phyloP scores from a whole-genome alignment of 23 tunicate species.

The Oikopleura dioica region DNA sequence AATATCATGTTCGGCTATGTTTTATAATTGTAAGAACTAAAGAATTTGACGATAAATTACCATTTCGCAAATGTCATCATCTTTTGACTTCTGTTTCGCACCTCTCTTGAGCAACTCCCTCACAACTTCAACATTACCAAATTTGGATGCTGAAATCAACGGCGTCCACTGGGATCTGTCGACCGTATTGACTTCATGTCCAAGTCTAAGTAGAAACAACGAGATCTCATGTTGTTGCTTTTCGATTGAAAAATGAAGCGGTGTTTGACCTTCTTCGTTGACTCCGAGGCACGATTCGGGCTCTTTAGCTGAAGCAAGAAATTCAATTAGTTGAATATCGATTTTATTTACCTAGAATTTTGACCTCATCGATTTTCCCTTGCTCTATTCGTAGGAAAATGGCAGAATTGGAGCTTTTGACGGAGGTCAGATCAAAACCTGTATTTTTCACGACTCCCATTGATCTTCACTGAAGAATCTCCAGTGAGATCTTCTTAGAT shows the following conservation, averaged over 20 bases:
- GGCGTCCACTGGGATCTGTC: conserved; percentile 20
- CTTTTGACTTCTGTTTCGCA: conserved; percentile 2
- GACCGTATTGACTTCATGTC: background rate
- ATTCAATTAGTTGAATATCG: too few relatives aligned
- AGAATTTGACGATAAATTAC: background rate
- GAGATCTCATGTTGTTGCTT: background rate
- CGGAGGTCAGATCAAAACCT: too few relatives aligned
- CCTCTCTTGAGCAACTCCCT: conserved; percentile 3
- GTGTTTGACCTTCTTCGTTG: background rate
- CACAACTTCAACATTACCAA: conserved; percentile 15
- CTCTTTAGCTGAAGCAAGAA: too few relatives aligned
- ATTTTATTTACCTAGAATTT: too few relatives aligned
- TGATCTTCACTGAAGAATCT: too few relatives aligned
- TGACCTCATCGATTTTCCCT: too few relatives aligned
- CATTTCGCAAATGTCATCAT: conserved; percentile 12
- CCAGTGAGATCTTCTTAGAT: too few relatives aligned
- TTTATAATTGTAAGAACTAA: background rate
- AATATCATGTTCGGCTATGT: background rate
- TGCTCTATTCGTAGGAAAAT: too few relatives aligned
- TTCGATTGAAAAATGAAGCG: background rate
- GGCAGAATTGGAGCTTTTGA: too few relatives aligned
- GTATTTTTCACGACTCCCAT: too few relatives aligned
- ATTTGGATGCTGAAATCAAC: conserved; percentile 17
- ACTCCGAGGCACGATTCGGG: too few relatives aligned
- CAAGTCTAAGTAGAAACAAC: background rate